These are phyloP conservation scores for Leptobrachium leishanense DNA, from an alignment of 2,113 vertebrate genomes.

Conservation along the genomic window DNA sequence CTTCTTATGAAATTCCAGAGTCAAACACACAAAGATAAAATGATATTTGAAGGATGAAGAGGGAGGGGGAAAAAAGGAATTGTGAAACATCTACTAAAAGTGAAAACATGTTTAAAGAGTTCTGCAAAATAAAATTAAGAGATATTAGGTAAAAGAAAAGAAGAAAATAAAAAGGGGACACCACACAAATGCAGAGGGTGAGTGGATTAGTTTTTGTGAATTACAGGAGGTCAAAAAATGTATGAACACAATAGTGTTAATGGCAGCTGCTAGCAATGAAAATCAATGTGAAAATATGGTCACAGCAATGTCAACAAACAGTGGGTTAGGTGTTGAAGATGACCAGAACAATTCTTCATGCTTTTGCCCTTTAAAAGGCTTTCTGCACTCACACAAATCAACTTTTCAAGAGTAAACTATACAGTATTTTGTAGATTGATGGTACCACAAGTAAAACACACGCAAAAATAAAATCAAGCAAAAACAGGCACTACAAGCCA, in stretches of 20 bases:
- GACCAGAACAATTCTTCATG: neutral
- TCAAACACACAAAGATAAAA: slow-evolving; percentile 78
- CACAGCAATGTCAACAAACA: neutral
- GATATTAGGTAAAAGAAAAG: slow-evolving; percentile 73
- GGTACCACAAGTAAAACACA: too few relatives aligned
- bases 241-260: neutral
- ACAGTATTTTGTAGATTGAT: too few relatives aligned
- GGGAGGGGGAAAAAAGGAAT: slow-evolving; percentile 58
- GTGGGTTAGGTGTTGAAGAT: too few relatives aligned
- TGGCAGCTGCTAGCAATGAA: slow-evolving; percentile 3
- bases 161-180: slow-evolving; percentile 51
- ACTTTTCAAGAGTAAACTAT: neutral
- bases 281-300: neutral
- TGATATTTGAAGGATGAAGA: slow-evolving; percentile 74
- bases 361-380: neutral
- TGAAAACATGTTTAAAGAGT: slow-evolving; percentile 69
- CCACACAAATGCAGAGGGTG: slow-evolving; percentile 8
- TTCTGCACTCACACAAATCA: neutral
- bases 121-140: slow-evolving; percentile 82
- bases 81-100: slow-evolving; percentile 66
- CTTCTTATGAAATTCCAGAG: slow-evolving; percentile 89
- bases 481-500: too few relatives aligned
- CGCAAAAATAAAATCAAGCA: too few relatives aligned
- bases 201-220: slow-evolving; percentile 28
- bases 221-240: neutral